phyloP scores from a whole-genome alignment of 2,888 invertebrate species.

The Phrixothrix hirtus region DNA sequence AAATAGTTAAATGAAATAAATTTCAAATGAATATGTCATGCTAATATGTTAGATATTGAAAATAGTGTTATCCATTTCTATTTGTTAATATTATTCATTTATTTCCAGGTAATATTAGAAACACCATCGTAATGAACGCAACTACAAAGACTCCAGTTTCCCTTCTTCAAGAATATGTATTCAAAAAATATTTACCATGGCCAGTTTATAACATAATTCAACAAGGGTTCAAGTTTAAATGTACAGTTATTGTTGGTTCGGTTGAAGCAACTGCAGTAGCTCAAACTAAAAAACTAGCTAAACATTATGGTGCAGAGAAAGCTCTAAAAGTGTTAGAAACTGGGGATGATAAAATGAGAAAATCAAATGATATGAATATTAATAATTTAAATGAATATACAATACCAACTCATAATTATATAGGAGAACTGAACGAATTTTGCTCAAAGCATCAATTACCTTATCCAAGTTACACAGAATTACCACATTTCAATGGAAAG shows the following conservation, averaged over 20 bases:
- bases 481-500: slow-evolving; percentile 37
- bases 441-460: slow-evolving; percentile 50
- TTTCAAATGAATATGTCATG: too few relatives aligned
- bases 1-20: too few relatives aligned
- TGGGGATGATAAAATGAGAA: too few relatives aligned
- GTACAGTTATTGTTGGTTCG: slow-evolving; percentile 47
- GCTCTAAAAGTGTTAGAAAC: slow-evolving; percentile 40
- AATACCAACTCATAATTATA: slow-evolving; percentile 44
- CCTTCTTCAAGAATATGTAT: slow-evolving; percentile 57
- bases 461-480: slow-evolving; percentile 51
- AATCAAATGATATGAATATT: neutral
- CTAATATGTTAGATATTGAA: too few relatives aligned
- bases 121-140: neutral
- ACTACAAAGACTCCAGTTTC: slow-evolving; percentile 56
- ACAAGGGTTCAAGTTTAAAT: slow-evolving; percentile 42
- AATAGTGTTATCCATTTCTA: too few relatives aligned
- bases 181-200: slow-evolving; percentile 42
- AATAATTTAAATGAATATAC: neutral
- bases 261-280: slow-evolving; percentile 48
- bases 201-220: slow-evolving; percentile 48
- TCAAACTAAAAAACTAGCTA: slow-evolving; percentile 55
- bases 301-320: slow-evolving; percentile 53
- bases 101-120: too few relatives aligned
- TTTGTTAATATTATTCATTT: too few relatives aligned
- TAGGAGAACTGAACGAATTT: slow-evolving; percentile 47